These are phyloP conservation scores for Sepiola atlantica DNA, from an alignment of 2,888 invertebrate genomes.

Conservation along the genomic window DNA sequence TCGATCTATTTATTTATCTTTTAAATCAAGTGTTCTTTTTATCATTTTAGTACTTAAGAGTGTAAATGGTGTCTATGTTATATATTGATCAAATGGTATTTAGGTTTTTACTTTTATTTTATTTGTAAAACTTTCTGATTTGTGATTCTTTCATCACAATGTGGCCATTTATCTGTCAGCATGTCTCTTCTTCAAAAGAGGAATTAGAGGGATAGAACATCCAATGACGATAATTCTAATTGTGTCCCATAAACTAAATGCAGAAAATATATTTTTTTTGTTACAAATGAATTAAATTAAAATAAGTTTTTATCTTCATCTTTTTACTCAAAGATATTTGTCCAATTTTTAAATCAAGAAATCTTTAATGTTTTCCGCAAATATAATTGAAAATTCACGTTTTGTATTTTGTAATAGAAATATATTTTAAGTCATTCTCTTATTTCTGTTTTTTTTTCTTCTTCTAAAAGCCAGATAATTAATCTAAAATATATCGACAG, in stretches of 20 bases:
- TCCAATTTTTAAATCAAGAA: not conserved
- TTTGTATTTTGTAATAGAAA: not conserved
- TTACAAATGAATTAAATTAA: not conserved
- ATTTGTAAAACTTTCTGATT: not conserved
- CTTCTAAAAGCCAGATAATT: not conserved
- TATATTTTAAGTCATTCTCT: not conserved
- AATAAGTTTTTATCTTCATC: not conserved
- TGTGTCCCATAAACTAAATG: not conserved
- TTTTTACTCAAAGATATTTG: not conserved
- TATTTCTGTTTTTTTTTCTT: not conserved
- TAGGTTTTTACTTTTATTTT: no score
- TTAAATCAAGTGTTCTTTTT: no score
- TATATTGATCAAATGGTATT: no score
- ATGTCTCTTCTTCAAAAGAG: not conserved
- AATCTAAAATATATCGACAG: constrained; percentile 1
- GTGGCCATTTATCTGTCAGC: not conserved
- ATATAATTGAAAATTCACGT: not conserved
- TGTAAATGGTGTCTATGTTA: no score
- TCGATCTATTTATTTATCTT: no score
- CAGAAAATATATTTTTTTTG: not conserved
- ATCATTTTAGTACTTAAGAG: no score
- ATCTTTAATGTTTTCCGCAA: not conserved
- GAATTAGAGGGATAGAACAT: not conserved
- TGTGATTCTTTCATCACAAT: not conserved
- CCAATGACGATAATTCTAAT: not conserved